Base-by-base conservation (phyloP, 2,113 vertebrate genomes). In the Indicator indicator region DNA sequence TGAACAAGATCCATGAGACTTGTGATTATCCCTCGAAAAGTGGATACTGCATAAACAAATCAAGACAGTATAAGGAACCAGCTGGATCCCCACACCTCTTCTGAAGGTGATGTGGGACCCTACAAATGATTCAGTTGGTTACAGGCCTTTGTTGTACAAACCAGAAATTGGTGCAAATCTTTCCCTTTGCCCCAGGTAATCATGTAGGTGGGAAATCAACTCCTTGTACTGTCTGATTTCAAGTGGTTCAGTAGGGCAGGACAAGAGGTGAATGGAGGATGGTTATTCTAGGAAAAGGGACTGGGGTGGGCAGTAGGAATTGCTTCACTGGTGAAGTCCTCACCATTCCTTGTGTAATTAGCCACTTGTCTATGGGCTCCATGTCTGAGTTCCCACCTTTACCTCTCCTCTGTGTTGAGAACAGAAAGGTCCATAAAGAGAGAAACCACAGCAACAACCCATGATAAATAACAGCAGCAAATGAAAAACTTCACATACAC, bases 261-360 rank as follows among this genome's bases (percentile, higher is more conserved):
- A 95, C 67, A 2, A 95, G 95, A 95, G 97, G 96, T 95, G 89
- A 94, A 97, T 40, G 16, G 54, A 94, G 91, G 80, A 74, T 33
- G 76, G 90, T 96, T 96, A 97, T 96, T 95, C 95, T 96, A 93
- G 83, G 84, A 88, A 28, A 76, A 95, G 92, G 94, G 72, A 46
- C 79, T 52, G 90, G 94, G 96, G 89, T 33, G 88, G 93, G 97
- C 97, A 96, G 97, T 12, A 98, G 96, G 90, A 86, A 90, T 77
- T 2, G 93, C 90, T 93, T 87, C 62, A 95, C 95, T 98, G 97
- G 97, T 98, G 97, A 98, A 98, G 97, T 98, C 98, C 99, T 99
- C 99, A 99, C 99, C 99, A 99, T 99, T 99, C 99, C 99, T 99
- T 99, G 99, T 97, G 98, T 98, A 97, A 99, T 99, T 97, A 99